Percentiles rank a stretch among this genome's conserved stretches.
Conservation (phyloP, 2,888 invertebrate species). For the Actias luna region DNA sequence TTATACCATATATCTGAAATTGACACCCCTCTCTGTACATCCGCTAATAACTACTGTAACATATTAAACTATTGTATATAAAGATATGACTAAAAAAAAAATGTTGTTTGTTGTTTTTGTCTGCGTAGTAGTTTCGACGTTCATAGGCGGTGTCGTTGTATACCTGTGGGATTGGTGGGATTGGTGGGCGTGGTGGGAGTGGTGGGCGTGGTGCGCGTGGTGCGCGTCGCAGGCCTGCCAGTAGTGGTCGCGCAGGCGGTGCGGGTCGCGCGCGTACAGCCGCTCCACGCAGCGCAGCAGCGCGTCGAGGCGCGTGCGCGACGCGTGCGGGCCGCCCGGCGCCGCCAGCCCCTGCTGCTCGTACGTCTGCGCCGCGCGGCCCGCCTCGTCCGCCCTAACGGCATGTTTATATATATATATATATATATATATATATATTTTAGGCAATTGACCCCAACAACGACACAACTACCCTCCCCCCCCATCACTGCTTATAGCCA, state of each 20-base stretch:
- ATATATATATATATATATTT: no score
- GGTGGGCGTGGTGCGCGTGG: slow-evolving; percentile 36
- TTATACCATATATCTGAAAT: no score
- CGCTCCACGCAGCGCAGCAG: slow-evolving; percentile 89
- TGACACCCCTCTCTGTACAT: no score
- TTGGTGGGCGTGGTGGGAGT: slow-evolving; percentile 49
- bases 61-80: no score
- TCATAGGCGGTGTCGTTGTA: no score
- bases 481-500: no score
- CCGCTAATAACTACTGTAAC: no score
- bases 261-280: slow-evolving; percentile 89
- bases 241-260: slow-evolving; percentile 89
- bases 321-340: slow-evolving; percentile 73
- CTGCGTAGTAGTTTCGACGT: no score
- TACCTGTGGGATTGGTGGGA: slow-evolving; percentile 22
- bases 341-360: slow-evolving; percentile 89
- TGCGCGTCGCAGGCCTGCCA: slow-evolving; percentile 85
- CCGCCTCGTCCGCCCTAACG: slow-evolving; percentile 91
- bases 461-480: neutral
- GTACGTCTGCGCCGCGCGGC: slow-evolving; percentile 88
- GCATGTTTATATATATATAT: neutral
- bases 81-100: no score
- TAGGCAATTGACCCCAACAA: neutral
- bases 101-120: no score
- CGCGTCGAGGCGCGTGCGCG: slow-evolving; percentile 91